Evolutionary conservation across 1,140 invertebrate species (phyloP).

Genomic region (Pseudomyrmex cubaensis): DNA sequence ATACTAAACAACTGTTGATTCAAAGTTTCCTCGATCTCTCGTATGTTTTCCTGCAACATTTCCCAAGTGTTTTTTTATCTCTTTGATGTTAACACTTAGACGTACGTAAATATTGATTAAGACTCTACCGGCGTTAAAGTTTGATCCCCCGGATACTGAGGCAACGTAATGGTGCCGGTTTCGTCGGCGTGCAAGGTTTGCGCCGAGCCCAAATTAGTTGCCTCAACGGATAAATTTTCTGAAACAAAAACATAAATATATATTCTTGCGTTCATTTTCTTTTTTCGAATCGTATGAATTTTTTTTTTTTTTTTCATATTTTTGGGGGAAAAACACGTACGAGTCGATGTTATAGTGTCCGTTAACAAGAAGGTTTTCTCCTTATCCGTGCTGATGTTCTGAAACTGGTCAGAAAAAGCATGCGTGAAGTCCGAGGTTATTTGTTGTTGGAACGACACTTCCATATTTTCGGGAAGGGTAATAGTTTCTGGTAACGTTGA

Average conservation of each 20-base stretch:
- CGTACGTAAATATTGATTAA: constrained; percentile 27
- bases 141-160: constrained; percentile 79
- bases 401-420: constrained; percentile 77
- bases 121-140: constrained; percentile 78
- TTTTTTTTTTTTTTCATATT: not conserved
- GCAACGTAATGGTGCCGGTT: constrained; percentile 80
- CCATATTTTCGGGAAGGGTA: constrained; percentile 60
- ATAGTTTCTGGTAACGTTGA: constrained; percentile 65
- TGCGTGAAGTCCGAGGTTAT: constrained; percentile 75
- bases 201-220: constrained; percentile 70
- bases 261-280: constrained; percentile 6
- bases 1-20: constrained; percentile 83
- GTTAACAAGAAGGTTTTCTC: constrained; percentile 69
- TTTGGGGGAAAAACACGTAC: constrained; percentile 43
- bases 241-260: constrained; percentile 38
- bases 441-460: constrained; percentile 74
- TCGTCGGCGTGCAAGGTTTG: constrained; percentile 82
- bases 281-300: not conserved
- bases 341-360: constrained; percentile 54
- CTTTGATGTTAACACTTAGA: constrained; percentile 8
- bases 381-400: constrained; percentile 65
- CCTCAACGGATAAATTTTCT: constrained; percentile 73
- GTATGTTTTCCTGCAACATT: constrained; percentile 81
- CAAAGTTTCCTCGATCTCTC: constrained; percentile 83
- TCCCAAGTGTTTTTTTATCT: not conserved